These are phyloP conservation scores for Hippocampus barbouri DNA, from an alignment of 2,113 vertebrate species.

Conservation along the genomic window DNA sequence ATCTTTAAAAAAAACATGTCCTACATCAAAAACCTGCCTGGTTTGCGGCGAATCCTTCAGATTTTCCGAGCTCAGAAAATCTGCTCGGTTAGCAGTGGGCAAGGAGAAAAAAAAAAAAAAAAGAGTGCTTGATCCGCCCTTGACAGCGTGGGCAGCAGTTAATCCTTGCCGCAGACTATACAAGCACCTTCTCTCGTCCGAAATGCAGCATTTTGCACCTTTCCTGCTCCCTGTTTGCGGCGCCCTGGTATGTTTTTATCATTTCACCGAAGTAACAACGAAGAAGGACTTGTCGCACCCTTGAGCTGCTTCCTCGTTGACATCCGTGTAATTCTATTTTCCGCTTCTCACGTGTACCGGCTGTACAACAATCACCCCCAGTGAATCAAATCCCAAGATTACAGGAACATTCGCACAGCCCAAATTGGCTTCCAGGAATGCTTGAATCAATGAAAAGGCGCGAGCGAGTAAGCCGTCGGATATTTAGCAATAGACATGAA, in stretches of 20 bases:
- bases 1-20: slow-evolving; percentile 25
- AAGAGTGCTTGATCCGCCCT: slow-evolving; percentile 36
- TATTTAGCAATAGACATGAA: neutral
- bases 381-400: slow-evolving; percentile 70
- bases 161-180: slow-evolving; percentile 38
- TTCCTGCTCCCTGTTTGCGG: slow-evolving; percentile 1
- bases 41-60: slow-evolving; percentile 26
- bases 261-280: slow-evolving; percentile 28
- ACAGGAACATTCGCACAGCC: slow-evolving; percentile 54
- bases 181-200: slow-evolving; percentile 25
- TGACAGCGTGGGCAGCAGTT: slow-evolving; percentile 38
- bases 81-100: slow-evolving; percentile 36
- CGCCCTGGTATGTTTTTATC: slow-evolving; percentile 53
- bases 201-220: slow-evolving; percentile 8
- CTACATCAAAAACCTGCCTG: slow-evolving; percentile 40
- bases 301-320: slow-evolving; percentile 50
- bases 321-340: slow-evolving; percentile 64
- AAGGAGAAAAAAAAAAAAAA: slow-evolving; percentile 36
- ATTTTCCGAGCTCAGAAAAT: slow-evolving; percentile 36
- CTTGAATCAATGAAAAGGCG: slow-evolving; percentile 67
- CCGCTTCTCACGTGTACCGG: slow-evolving; percentile 36
- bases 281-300: slow-evolving; percentile 48
- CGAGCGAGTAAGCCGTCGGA: slow-evolving; percentile 23
- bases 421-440: slow-evolving; percentile 72
- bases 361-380: slow-evolving; percentile 51